Percentiles rank a stretch among this genome's conserved stretches.
These are phyloP conservation scores for Sycophaga agraensis DNA, from an alignment of 1,140 invertebrate species.

Conservation along the genomic window DNA sequence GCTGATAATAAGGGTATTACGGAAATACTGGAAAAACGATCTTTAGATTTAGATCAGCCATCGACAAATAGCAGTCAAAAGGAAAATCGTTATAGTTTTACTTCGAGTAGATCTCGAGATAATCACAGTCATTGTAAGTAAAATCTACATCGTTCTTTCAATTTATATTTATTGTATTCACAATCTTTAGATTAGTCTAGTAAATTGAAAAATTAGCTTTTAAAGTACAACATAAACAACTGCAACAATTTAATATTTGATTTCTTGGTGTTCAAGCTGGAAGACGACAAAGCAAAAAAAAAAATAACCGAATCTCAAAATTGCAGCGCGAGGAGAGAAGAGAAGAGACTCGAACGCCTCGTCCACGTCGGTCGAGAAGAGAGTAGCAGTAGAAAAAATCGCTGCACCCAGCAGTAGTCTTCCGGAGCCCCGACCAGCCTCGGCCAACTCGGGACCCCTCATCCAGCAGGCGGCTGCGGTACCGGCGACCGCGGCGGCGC, in stretches of 20 bases:
- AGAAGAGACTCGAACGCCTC: constrained; percentile 54
- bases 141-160: no score
- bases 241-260: no score
- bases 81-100: constrained; percentile 63
- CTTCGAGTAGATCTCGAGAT: constrained; percentile 52
- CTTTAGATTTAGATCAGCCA: constrained; percentile 74
- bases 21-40: constrained; percentile 91
- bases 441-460: constrained; percentile 52
- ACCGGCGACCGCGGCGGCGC: constrained; percentile 39
- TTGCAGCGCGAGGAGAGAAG: constrained; percentile 50
- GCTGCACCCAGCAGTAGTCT: constrained; percentile 32
- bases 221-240: no score
- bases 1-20: constrained; percentile 98
- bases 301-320: constrained; percentile 12
- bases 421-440: constrained; percentile 40
- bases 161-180: no score
- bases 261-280: no score
- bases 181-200: no score
- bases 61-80: constrained; percentile 62
- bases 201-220: no score
- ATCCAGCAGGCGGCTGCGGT: constrained; percentile 42
- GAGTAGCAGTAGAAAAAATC: constrained; percentile 51
- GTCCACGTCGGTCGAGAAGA: constrained; percentile 51
- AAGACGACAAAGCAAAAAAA: no score
- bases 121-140: constrained; percentile 55